A percentile compares a stretch with the other conserved stretches of the same genome.
Conservation (phyloP, 2,888 invertebrate species). For the Platerodrilus igneus region DNA sequence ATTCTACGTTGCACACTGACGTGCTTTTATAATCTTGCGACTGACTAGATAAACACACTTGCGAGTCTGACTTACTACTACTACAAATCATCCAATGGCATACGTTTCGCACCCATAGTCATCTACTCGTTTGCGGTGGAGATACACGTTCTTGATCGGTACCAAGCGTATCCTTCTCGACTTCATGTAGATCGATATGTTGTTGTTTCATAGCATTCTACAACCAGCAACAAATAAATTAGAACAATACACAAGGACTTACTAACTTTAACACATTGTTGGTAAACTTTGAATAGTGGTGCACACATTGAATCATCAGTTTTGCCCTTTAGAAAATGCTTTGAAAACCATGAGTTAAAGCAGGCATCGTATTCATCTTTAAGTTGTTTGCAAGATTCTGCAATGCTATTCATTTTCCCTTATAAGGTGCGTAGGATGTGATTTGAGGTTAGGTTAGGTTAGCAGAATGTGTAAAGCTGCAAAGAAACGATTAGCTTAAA, state of each 20-base stretch:
- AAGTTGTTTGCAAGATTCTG: slow-evolving; percentile 85
- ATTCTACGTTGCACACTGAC: too few relatives aligned
- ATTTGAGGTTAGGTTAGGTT: too few relatives aligned
- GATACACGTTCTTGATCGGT: slow-evolving; percentile 61
- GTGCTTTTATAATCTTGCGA: too few relatives aligned
- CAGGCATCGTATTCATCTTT: slow-evolving; percentile 91
- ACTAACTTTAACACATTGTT: slow-evolving; percentile 86
- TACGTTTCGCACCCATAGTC: too few relatives aligned
- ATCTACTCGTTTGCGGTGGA: slow-evolving; percentile 54
- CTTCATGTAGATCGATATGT: slow-evolving; percentile 74
- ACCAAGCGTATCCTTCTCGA: slow-evolving; percentile 65
- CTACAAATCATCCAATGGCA: too few relatives aligned
- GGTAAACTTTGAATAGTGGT: slow-evolving; percentile 81
- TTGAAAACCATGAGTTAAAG: slow-evolving; percentile 91
- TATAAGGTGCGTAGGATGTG: too few relatives aligned
- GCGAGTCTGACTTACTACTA: too few relatives aligned
- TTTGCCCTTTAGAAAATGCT: slow-evolving; percentile 81
- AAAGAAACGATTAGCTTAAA: too few relatives aligned
- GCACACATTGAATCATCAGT: slow-evolving; percentile 81
- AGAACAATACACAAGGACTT: neutral
- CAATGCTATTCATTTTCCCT: slow-evolving; percentile 97
- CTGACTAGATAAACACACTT: too few relatives aligned
- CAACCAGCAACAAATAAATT: too few relatives aligned
- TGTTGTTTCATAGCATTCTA: slow-evolving; percentile 82
- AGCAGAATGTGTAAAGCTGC: too few relatives aligned